Evolutionary conservation across 2,888 invertebrate species (phyloP).

Genomic region (Cerastis leucographa): DNA sequence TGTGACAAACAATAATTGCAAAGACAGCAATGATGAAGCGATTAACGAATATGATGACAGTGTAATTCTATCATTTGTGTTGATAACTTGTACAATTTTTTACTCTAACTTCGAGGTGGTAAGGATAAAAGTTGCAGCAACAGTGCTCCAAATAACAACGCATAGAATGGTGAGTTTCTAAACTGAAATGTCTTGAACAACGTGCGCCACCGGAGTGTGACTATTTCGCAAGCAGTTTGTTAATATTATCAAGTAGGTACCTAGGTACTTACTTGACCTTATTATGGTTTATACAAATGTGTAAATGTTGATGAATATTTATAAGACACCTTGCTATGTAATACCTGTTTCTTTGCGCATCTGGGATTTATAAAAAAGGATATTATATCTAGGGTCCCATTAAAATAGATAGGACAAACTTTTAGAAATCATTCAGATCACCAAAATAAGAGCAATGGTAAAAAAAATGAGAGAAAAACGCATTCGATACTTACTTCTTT

Average conservation of each 20-base stretch:
- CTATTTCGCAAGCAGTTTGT: slow-evolving; percentile 76
- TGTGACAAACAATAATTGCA: slow-evolving; percentile 22
- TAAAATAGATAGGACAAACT: too few species aligned
- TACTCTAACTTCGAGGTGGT: slow-evolving; percentile 35
- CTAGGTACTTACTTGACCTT: slow-evolving; percentile 63
- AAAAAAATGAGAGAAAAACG: too few species aligned
- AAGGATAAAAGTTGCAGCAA: slow-evolving; percentile 58
- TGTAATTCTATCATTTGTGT: slow-evolving; percentile 27
- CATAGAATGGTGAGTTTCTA: slow-evolving; percentile 65
- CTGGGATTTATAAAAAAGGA: slow-evolving; percentile 12
- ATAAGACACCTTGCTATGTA: slow-evolving; percentile 47
- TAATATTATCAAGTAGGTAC: slow-evolving; percentile 66
- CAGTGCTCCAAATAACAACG: slow-evolving; percentile 48
- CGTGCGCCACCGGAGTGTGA: slow-evolving; percentile 76
- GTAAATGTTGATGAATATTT: slow-evolving; percentile 56
- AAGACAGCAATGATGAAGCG: slow-evolving; percentile 25
- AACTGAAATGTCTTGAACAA: slow-evolving; percentile 72
- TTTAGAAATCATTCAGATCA: too few species aligned
- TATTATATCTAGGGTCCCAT: too few species aligned
- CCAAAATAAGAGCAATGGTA: too few species aligned
- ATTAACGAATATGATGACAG: slow-evolving; percentile 49
- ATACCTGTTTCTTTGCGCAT: slow-evolving; percentile 33
- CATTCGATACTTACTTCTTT: too few species aligned
- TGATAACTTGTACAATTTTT: slow-evolving; percentile 23
- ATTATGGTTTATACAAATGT: slow-evolving; percentile 65